phyloP scores from a whole-genome alignment of 2,113 vertebrate species.

The Rhipidura dahli region DNA sequence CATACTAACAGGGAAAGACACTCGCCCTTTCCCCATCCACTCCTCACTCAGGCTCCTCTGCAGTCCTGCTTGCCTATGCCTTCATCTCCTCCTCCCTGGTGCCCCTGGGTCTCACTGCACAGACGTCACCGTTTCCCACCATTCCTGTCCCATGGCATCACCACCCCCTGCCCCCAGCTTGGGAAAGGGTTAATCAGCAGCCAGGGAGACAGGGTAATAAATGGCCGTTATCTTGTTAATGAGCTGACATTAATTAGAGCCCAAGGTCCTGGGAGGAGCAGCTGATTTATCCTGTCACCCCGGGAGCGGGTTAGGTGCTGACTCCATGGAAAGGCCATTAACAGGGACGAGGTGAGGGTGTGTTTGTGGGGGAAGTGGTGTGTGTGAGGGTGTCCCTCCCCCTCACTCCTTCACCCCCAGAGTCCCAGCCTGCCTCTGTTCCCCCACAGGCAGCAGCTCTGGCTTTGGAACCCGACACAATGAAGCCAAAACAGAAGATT shows the following conservation, averaged over 20 bases:
- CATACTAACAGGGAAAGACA: background rate
- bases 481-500: background rate
- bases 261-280: constrained; percentile 78
- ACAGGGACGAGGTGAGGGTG: background rate
- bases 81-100: background rate
- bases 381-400: background rate
- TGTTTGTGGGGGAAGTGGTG: background rate
- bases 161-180: background rate
- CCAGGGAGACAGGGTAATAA: constrained; percentile 73
- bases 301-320: constrained; percentile 68
- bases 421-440: background rate
- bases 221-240: constrained; percentile 83
- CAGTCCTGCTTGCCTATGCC: background rate
- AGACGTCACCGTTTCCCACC: fast-evolving
- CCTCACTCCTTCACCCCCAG: background rate
- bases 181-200: constrained; percentile 78
- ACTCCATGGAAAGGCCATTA: constrained; percentile 75
- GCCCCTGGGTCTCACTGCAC: background rate
- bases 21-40: fast-evolving
- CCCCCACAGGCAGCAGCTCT: background rate
- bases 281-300: constrained; percentile 71
- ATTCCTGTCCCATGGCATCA: background rate
- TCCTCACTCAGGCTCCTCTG: background rate
- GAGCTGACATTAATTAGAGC: constrained; percentile 84
- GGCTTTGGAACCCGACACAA: background rate